Evolutionary conservation across 1,140 invertebrate species (phyloP).

Genomic region (Papilio polytes): DNA sequence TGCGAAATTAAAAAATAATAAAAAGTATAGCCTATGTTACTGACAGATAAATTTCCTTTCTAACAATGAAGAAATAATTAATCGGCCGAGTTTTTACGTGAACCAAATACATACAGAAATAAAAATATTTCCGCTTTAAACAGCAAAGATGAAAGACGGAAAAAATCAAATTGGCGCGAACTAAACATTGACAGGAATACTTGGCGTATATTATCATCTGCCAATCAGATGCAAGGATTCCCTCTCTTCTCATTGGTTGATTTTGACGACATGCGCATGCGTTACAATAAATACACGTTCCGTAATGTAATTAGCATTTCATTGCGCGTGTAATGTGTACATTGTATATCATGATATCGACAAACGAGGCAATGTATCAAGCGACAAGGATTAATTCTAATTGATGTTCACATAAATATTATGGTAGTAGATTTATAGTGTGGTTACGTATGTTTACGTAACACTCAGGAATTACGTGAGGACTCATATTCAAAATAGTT

Average conservation of each 20-base stretch:
- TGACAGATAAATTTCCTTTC: no score
- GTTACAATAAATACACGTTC: neutral
- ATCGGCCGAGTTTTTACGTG: no score
- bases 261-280: neutral
- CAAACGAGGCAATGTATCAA: conserved; percentile 16
- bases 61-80: no score
- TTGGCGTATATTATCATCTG: neutral
- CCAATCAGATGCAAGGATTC: neutral
- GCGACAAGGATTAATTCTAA: neutral
- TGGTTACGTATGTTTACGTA: no score
- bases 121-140: no score
- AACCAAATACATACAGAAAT: no score
- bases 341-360: neutral
- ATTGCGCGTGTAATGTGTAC: neutral
- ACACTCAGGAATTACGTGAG: neutral
- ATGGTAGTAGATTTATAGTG: neutral
- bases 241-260: neutral
- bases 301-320: neutral
- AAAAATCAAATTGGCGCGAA: neutral
- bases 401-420: neutral
- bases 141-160: neutral
- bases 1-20: no score
- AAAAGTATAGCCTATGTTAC: no score
- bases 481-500: neutral
- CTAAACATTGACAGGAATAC: neutral